phyloP scores from a whole-genome alignment of 2,888 invertebrate genomes.

The Lymantria dispar region DNA sequence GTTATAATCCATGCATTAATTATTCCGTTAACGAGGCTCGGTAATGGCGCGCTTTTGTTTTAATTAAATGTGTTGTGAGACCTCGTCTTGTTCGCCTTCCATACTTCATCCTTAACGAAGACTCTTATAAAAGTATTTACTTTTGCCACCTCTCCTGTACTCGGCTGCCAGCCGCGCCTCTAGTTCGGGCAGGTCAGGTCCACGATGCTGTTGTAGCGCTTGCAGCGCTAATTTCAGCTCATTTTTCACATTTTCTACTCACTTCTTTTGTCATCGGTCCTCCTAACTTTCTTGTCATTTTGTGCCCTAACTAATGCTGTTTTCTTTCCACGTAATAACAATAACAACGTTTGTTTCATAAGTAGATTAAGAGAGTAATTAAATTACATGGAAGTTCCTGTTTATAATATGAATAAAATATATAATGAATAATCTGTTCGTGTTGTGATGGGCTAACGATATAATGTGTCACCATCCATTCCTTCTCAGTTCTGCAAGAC shows the following conservation, averaged over 20 bases:
- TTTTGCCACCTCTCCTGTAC: constrained; percentile 3
- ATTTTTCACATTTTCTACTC: neutral
- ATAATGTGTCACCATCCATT: too few species aligned
- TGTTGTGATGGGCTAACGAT: too few species aligned
- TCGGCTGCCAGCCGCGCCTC: neutral
- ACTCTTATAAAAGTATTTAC: constrained; percentile 22
- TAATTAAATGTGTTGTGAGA: constrained; percentile 27
- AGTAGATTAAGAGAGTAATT: too few species aligned
- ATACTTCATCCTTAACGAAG: constrained; percentile 23
- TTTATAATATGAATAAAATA: too few species aligned
- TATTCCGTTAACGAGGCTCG: constrained; percentile 15
- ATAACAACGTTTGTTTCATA: too few species aligned
- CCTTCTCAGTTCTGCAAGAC: too few species aligned
- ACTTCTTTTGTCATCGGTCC: too few species aligned
- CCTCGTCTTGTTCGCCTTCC: constrained; percentile 18
- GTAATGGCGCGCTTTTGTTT: constrained; percentile 24
- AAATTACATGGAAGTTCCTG: too few species aligned
- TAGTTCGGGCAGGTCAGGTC: neutral
- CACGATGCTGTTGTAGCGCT: neutral
- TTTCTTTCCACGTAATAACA: too few species aligned
- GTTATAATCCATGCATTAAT: constrained; percentile 16
- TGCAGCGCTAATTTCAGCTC: neutral
- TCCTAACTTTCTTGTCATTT: too few species aligned
- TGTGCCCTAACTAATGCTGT: too few species aligned
- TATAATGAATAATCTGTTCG: too few species aligned